phyloP scores from a whole-genome alignment of 2,113 vertebrate species.

The Plestiodon gilberti region DNA sequence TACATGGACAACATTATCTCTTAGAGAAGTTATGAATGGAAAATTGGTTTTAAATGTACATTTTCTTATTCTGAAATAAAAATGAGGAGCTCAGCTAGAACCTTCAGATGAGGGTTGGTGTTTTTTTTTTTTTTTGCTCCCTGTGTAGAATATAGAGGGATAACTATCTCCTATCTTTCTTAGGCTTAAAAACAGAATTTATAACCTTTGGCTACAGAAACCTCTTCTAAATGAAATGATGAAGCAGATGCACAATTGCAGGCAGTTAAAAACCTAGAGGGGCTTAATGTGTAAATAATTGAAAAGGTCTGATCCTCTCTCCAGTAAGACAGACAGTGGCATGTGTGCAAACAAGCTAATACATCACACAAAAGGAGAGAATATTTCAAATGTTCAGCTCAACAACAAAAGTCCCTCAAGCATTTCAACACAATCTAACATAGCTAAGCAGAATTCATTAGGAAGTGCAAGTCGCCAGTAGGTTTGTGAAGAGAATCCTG shows the following conservation, averaged over 20 bases:
- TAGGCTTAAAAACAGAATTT: conserved; percentile 18
- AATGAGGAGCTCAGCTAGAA: conserved; percentile 8
- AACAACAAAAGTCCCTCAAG: conserved; percentile 20
- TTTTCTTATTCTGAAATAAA: neutral
- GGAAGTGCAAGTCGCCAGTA: neutral
- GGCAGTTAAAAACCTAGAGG: conserved; percentile 22
- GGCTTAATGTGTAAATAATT: conserved; percentile 30
- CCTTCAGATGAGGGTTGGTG: neutral
- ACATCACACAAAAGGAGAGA: conserved; percentile 1
- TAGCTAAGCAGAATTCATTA: conserved; percentile 23
- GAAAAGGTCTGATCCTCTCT: conserved; percentile 26
- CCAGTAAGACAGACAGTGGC: conserved; percentile 17
- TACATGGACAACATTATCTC: neutral
- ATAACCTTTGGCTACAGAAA: conserved; percentile 23
- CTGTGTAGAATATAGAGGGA: neutral
- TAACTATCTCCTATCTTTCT: neutral
- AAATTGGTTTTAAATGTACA: neutral
- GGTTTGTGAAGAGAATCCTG: neutral
- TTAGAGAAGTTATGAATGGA: neutral
- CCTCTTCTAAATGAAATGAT: conserved; percentile 21
- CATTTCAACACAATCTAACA: neutral
- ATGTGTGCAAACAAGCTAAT: conserved; percentile 19
- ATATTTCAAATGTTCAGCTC: conserved; percentile 10
- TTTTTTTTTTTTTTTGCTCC: neutral
- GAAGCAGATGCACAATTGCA: conserved; percentile 28